Evolutionary conservation across 2,888 invertebrate species (phyloP).

Genomic region (Agrenia bidenticulata): DNA sequence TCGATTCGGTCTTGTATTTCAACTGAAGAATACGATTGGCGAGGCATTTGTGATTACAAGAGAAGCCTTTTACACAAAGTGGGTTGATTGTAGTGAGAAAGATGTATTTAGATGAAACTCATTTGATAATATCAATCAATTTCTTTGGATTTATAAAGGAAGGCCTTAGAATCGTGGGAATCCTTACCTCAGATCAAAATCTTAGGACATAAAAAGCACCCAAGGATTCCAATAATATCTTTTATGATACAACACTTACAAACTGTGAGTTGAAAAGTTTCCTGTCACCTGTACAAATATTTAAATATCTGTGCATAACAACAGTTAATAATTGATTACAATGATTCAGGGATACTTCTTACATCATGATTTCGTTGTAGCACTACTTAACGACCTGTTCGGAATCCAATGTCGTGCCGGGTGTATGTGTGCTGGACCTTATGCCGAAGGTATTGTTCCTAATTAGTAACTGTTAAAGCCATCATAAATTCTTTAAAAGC

Average conservation of each 20-base stretch:
- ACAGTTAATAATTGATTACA: background rate
- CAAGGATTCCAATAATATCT: slow-evolving; percentile 43
- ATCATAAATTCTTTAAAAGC: background rate
- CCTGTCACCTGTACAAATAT: too few relatives aligned
- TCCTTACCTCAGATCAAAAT: slow-evolving; percentile 31
- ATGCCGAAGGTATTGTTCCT: too few relatives aligned
- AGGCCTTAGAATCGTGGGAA: slow-evolving; percentile 28
- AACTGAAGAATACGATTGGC: slow-evolving; percentile 73
- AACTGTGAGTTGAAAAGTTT: slow-evolving; percentile 31
- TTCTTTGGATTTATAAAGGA: slow-evolving; percentile 20
- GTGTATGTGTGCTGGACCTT: slow-evolving; percentile 75
- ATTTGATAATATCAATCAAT: background rate
- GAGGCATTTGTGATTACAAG: slow-evolving; percentile 20
- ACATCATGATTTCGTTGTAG: slow-evolving; percentile 84
- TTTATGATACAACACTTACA: slow-evolving; percentile 37
- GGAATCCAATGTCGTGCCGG: slow-evolving; percentile 68
- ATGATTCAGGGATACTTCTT: slow-evolving; percentile 63
- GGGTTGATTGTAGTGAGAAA: background rate
- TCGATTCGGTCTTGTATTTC: slow-evolving; percentile 79
- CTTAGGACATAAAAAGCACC: slow-evolving; percentile 21
- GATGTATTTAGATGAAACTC: background rate
- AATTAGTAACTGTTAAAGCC: slow-evolving; percentile 57
- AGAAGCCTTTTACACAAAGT: slow-evolving; percentile 37
- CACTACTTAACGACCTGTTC: slow-evolving; percentile 84
- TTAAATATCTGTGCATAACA: too few relatives aligned